Conservation (phyloP, 2,888 invertebrate genomes). For the Teleiodes luculella region DNA sequence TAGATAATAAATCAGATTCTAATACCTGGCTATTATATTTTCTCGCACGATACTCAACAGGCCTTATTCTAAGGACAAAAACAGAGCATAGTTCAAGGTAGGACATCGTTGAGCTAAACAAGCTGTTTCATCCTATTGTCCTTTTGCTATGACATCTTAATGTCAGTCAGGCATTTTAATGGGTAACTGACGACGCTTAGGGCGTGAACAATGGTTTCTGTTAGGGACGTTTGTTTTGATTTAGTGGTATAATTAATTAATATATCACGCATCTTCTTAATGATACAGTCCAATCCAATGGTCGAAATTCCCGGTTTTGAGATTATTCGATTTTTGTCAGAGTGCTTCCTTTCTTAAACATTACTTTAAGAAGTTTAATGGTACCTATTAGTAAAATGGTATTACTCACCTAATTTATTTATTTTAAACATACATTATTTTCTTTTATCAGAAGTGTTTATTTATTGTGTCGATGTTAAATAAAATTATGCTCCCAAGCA, state of each 20-base stretch:
- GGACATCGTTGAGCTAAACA: slow-evolving; percentile 50
- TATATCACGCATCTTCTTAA: neutral
- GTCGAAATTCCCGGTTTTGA: too few species aligned
- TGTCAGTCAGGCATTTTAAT: slow-evolving; percentile 25
- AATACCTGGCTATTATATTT: neutral
- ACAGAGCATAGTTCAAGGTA: slow-evolving; percentile 57
- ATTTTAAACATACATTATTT: too few species aligned
- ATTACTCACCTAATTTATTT: too few species aligned
- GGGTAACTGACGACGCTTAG: neutral
- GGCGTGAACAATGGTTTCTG: slow-evolving; percentile 6
- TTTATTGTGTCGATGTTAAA: too few species aligned
- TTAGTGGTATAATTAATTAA: slow-evolving; percentile 1
- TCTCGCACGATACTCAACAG: neutral
- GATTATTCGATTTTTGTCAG: too few species aligned
- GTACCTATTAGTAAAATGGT: too few species aligned
- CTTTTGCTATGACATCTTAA: slow-evolving; percentile 41
- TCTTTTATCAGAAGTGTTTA: too few species aligned
- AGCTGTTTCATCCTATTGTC: slow-evolving; percentile 37
- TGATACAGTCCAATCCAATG: neutral
- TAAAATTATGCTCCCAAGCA: too few species aligned
- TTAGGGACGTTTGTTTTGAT: neutral
- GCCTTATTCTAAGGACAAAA: slow-evolving; percentile 29
- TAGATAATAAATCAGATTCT: too few species aligned
- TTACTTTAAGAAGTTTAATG: too few species aligned
- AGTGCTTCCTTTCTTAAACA: too few species aligned